phyloP scores from a whole-genome alignment of 2,888 invertebrate species.

The Microplitis deprimator region DNA sequence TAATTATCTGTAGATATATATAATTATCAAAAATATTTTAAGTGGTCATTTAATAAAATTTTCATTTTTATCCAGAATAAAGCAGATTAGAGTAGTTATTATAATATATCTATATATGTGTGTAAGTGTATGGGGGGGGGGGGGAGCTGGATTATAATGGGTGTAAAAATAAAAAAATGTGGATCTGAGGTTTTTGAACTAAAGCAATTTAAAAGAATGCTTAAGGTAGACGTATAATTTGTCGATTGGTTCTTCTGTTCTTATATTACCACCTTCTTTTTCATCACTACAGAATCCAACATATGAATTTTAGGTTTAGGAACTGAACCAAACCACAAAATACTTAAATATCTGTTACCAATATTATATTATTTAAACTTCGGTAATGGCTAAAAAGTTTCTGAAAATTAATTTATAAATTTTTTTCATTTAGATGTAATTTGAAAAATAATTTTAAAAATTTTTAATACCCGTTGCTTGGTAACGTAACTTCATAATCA shows the following conservation, averaged over 20 bases:
- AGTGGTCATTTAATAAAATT: background rate
- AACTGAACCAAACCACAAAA: constrained; percentile 25
- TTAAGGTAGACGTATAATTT: constrained; percentile 48
- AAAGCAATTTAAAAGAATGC: constrained; percentile 23
- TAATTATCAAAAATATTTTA: too few relatives aligned
- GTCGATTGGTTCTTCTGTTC: constrained; percentile 32
- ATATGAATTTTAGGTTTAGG: constrained; percentile 47
- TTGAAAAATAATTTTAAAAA: too few relatives aligned
- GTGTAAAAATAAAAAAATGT: background rate
- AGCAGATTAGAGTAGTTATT: background rate
- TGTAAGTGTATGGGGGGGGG: too few relatives aligned
- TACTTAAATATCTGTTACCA: constrained; percentile 14
- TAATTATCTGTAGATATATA: too few relatives aligned
- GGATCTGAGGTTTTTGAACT: constrained; percentile 27
- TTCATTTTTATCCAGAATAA: background rate
- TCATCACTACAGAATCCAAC: background rate
- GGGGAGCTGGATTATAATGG: too few relatives aligned
- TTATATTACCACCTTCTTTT: constrained; percentile 28
- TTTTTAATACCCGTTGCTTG: too few relatives aligned
- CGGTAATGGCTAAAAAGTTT: background rate
- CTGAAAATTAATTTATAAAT: background rate
- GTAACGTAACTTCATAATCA: too few relatives aligned
- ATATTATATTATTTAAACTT: background rate
- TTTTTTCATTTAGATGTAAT: too few relatives aligned
- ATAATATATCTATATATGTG: too few relatives aligned